Evolutionary conservation across 2,113 vertebrate genomes (phyloP), one percentile per base, ranked within the genome.

Genomic region (Anoura caudifer): DNA sequence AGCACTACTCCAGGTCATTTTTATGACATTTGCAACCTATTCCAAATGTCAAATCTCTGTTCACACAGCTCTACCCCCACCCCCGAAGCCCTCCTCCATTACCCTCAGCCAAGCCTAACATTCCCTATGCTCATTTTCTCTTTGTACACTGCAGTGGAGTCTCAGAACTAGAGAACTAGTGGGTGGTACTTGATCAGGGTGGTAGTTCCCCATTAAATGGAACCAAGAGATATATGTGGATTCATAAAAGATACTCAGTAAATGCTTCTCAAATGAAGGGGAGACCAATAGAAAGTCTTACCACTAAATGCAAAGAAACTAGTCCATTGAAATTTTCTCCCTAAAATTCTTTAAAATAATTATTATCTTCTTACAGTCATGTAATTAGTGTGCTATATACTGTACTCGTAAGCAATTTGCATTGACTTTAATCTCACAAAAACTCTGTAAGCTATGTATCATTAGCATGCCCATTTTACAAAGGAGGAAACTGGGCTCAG

Each of bases 291-390:
- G 70, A 52, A 83, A 87, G 33, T 50, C 50, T 50, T 67, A 33
- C 26, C 19, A 31, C 24, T 52, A 80, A 50, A 36, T 28, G 36
- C 70, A 91, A 70, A 65, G 22, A 26, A 81, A 52, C 15, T 61
- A 33, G 45, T 31, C 50, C 52, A 41, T 59, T 50, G 69, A 43
- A 67, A 52, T 16, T 65, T 69, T 77, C 56, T 67, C 14, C 33
- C 54, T 93, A 75, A 59, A 26, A 77, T 80, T 92, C 31, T 72
- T 85, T 67, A 50, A 87, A 56, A 84, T 36, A 79, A 43, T 82
- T n/a, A 72, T 54, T 31, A 61, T 79, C n/a, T 63, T 36, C 43
- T 54, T 73, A 16, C 8, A 36, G 16, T 67, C 61, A 31, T 17
- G 73, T 47, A 33, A 56, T 79, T 83, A 38, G 11, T 10, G 14